Evolutionary conservation across 2,797 vertebrate species (phyloP), one percentile per base, ranked within the genome.

Genomic region (Discoglossus pictus): DNA sequence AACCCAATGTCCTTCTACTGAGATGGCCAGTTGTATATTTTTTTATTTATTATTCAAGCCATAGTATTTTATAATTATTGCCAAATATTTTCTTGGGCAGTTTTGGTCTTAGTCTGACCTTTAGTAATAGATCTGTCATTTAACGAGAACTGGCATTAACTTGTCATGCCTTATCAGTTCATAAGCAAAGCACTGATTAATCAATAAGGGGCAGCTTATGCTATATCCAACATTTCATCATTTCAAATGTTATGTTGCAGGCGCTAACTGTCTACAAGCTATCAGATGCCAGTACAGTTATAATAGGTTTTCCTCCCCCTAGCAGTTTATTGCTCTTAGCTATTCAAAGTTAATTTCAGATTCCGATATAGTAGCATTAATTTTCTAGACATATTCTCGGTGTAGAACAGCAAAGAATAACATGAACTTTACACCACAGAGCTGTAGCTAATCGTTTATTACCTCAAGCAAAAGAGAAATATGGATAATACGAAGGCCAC

Each of bases 341-440:
- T 88, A 90, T 90, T 80, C 82, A 84, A 94, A 95, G 89, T 91
- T 94, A 90, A 94, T 95, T 94, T 94, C 86, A 92, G 88, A 91
- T 92, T 79, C 83, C 90, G 88, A 91, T 93, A 89, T 88, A 90
- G 85, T 90, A 90, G 85, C 88, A 89, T 93, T 94, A 89, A 92
- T 92, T 93, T 91, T 78, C 79, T 72, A 86, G 83, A 83, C 84
- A 82, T 81, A 89, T 79, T 61, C 79, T 76, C 68, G 52, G 43
- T 72, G 39, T 80, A 73, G 71, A 74, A 78, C 53, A 68, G 72
- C 3, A 1, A 80, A 78, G 75, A 81, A 74, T 76, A 84, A 77
- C 74, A 48, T 0, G 1, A 79, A 53, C 71, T 58, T 63, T 13
- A 36, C 43, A 55, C 73, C 1, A 24, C 56, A 67, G 17, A 65